Base-by-base conservation (phyloP, 2,113 vertebrate species). In the Dissostichus mawsoni region DNA sequence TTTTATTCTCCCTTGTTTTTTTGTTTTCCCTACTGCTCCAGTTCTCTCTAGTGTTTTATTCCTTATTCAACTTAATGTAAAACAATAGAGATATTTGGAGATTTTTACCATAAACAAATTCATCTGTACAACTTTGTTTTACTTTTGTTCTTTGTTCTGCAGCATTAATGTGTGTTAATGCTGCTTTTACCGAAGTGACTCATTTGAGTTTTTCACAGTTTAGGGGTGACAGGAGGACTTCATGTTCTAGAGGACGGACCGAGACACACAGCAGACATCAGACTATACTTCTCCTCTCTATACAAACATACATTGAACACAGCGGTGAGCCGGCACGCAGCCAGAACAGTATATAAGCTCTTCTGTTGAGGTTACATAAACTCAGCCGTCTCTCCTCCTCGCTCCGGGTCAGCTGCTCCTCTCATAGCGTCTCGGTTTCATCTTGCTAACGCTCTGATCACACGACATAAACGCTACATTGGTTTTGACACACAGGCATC, bases 281-380 rank as follows among this genome's bases (percentile, higher is more conserved):
- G 84, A 85, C 77, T 74, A 81, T 87, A 81, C 59, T 55, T 87
- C 79, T 85, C 87, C 79, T 85, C 87, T 79, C 74, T 71, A 8
- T 5, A 23, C 70, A 85, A 87, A 85, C 84, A 89, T 58, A 69
- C 51, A 48, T 5, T 0, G 76, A 70, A 45, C 67, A 3, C 74
- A n/a, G 73, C 20, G 25, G 73, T 8, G 63, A 68, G 25, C 20
- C 0, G 83, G 69, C 89, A n/a, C 20, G 0, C 12, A 51, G 86
- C 86, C 81, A 86, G 14, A 76, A 69, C 78, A 10, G 77, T 76
- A 47, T 51, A 29, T 57, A 69, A 11, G 63, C 59, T 59, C 48
- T 36, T 65, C 71, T 41, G 17, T 13, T 33, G 64, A 47, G 73
- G 79, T 81, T 87, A 78, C 50, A 45, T 72, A 78, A 90, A 84